A percentile compares a stretch with the other conserved stretches of the same genome.
Conservation (phyloP, 1,140 invertebrate species). For the Melipona quadrifasciata region DNA sequence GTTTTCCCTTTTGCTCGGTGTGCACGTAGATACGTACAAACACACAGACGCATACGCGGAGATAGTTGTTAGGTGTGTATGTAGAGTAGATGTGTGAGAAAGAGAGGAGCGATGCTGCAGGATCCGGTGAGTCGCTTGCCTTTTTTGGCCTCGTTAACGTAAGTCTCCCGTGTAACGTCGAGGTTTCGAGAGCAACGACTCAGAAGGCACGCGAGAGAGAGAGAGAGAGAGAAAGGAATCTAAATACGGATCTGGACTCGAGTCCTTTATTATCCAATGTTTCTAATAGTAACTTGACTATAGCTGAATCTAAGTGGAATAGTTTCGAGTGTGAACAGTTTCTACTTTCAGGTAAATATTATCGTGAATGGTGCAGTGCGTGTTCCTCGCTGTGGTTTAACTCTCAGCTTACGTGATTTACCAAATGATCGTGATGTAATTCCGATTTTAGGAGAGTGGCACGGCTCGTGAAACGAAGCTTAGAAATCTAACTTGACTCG, state of each 20-base stretch:
- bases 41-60: neutral
- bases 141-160: constrained; percentile 12
- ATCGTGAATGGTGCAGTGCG: neutral
- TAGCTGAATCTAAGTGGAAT: no score
- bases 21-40: neutral
- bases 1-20: neutral
- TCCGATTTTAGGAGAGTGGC: no score
- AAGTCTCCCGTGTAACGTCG: constrained; percentile 18
- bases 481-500: no score
- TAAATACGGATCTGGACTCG: no score
- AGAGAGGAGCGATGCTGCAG: neutral
- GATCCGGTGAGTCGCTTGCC: constrained; percentile 43
- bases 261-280: no score
- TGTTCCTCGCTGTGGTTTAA: no score
- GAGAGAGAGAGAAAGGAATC: constrained; percentile 1
- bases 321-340: no score
- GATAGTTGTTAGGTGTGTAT: no score
- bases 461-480: no score
- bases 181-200: constrained; percentile 12
- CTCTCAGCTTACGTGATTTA: no score
- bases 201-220: neutral
- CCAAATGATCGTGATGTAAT: no score
- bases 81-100: neutral
- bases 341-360: neutral
- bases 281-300: no score